Base-by-base conservation (phyloP, 2,113 vertebrate species). In the Lycaon pictus region DNA sequence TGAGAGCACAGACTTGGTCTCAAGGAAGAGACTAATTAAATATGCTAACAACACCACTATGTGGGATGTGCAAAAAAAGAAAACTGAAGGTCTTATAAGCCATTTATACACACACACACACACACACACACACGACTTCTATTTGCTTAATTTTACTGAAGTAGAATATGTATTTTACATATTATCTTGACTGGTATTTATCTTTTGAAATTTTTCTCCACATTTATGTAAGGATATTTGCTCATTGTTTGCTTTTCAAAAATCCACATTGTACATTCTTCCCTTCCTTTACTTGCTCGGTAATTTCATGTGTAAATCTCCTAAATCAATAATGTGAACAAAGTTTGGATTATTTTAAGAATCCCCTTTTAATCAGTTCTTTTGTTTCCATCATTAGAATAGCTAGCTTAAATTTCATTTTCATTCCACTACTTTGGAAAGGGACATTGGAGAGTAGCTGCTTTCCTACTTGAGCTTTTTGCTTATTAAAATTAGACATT, bases 381-480 rank as follows among this genome's bases (percentile, higher is more conserved):
- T 96, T 82, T 93, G 22, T 88, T 77, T 76, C 37, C 76, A 0
- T 76, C 8, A 5, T 84, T 69, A 65, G 51, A 93, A 67, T 16
- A 58, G 43, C 25, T 25, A 69, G 19, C 29, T n/a, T 53, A 55
- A 81, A 67, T 15, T 92, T 90, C 32, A 23, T 62, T 62, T 95
- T 88, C 29, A 58, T 91, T 48, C 10, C 1, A 11, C 15, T n/a
- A 2, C 56, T 89, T 89, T 96, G 72, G 76, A 69, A 93, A 80
- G 69, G 23, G 74, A 37, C 27, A 37, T 17, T 62, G 63, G 13
- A 51, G 60, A 74, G 81, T 63, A 90, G 62, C 76, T 92, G 2
- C 93, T 97, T 92, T 90, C 93, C 69, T 95, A 12, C 20, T 96
- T 12, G 29, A 84, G n/a, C 13, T 93, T 25, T 96, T 90, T 72